phyloP scores from a whole-genome alignment of 2,797 vertebrate genomes.

The Pygocentrus nattereri region DNA sequence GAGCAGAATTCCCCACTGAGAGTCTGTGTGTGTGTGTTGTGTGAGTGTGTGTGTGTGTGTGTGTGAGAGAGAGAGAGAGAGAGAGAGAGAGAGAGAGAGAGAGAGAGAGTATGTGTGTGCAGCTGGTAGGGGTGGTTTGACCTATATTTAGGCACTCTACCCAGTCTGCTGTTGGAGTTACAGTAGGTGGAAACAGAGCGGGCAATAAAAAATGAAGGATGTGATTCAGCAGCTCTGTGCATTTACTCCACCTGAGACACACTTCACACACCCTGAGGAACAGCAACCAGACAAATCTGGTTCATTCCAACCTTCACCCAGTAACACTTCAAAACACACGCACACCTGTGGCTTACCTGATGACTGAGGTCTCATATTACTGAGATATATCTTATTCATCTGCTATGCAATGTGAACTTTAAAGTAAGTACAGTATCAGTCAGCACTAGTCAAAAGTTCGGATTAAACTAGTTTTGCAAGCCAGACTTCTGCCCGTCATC shows the following conservation, averaged over 20 bases:
- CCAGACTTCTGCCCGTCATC: no score
- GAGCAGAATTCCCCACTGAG: conserved; percentile 15
- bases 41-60: conserved; percentile 24
- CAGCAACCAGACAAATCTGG: conserved; percentile 34
- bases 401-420: not conserved
- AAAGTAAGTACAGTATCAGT: not conserved
- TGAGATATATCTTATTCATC: not conserved
- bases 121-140: not conserved
- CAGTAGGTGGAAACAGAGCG: not conserved
- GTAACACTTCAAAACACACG: conserved; percentile 1
- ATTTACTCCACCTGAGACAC: not conserved
- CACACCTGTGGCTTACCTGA: conserved; percentile 1
- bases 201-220: conserved; percentile 45
- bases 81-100: not conserved
- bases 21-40: conserved; percentile 30
- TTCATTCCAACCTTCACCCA: conserved; percentile 15
- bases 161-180: conserved; percentile 28
- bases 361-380: not conserved
- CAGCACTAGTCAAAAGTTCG: not conserved
- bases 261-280: conserved; percentile 6
- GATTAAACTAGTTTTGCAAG: not conserved
- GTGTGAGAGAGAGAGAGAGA: not conserved
- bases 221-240: conserved; percentile 53
- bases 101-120: no score
- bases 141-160: conserved; percentile 41